Evolutionary conservation across 2,113 vertebrate genomes (phyloP).

Genomic region (Dasypus novemcinctus): DNA sequence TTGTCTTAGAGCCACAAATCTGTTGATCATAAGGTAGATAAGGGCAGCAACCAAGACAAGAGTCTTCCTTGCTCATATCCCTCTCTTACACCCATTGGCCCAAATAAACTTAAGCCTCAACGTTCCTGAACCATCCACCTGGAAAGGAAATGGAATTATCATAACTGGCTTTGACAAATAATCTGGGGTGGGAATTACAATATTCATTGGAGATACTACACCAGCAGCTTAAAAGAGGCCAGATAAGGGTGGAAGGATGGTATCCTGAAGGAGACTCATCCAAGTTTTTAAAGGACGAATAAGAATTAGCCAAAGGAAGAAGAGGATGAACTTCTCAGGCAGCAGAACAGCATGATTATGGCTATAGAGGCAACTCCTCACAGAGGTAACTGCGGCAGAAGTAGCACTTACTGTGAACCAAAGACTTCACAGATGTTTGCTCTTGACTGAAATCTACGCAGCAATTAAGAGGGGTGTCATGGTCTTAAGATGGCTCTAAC

Average conservation of each 20-base stretch:
- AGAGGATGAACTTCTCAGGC: neutral
- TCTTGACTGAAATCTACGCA: neutral
- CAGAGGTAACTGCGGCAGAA: neutral
- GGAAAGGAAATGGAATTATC: neutral
- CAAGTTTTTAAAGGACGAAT: neutral
- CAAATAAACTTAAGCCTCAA: neutral
- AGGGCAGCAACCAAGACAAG: neutral
- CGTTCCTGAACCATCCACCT: neutral
- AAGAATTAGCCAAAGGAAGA: neutral
- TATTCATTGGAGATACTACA: neutral
- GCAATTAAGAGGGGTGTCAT: neutral
- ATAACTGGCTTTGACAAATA: neutral
- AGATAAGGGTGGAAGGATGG: fast-evolving
- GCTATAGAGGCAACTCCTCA: neutral
- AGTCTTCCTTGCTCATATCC: neutral
- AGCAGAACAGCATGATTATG: neutral
- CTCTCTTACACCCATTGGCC: neutral
- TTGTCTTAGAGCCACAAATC: neutral
- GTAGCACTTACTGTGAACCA: neutral
- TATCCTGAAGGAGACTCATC: neutral
- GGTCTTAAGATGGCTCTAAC: neutral
- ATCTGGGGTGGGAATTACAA: neutral
- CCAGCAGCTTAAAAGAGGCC: neutral
- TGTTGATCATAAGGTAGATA: neutral
- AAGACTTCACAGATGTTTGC: neutral